Evolutionary conservation across 2,888 invertebrate genomes (phyloP), one percentile per base, ranked within the genome.

Genomic region (Atethmia centrago): DNA sequence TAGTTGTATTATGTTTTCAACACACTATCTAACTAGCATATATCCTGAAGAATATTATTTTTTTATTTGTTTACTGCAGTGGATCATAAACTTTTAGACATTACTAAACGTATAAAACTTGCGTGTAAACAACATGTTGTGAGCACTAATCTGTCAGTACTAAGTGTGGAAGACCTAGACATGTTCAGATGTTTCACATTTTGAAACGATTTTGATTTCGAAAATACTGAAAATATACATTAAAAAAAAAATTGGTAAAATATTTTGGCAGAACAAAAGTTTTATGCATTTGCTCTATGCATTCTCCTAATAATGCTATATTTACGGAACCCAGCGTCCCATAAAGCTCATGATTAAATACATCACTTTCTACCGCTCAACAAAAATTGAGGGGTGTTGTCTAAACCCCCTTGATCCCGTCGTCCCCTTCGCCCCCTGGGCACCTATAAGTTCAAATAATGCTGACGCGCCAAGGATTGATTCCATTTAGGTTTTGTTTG

Each of bases 401-500:
- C 49, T 70, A 67, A 56, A 65, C 71, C 79, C 74, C 56, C 67
- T 64, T 67, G 59, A 62, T 45, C 53, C 62, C 49, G 40, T 14
- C 42, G 21, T 55, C 63, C 61, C 14, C 25, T 25, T 19, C 40
- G 12, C 21, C 77, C 81, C 67, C 67, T 28, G 56, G 68, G 56
- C 59, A 70, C 75, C 83, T 79, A 83, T 79, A 82, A 71, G 71
- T 83, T 75, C 79, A 79, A 82, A 83, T 83, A 82, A 69, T 58
- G 81, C 81, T 82, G 81, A 82, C 81, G 74, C 65, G n/a, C 65
- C 71, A 62, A 71, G 74, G 71, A 83, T 83, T 82, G 81, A 83
- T 83, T 83, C 71, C 71, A 82, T 74, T 81, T 79, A 67, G 73
- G 79, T 58, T 74, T 81, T 82, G 81, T 82, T 83, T 82, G 75